A percentile compares a stretch with the other conserved stretches of the same genome.
Evolutionary conservation across 2,797 vertebrate species (phyloP).

Genomic region (Glyptemys insculpta): DNA sequence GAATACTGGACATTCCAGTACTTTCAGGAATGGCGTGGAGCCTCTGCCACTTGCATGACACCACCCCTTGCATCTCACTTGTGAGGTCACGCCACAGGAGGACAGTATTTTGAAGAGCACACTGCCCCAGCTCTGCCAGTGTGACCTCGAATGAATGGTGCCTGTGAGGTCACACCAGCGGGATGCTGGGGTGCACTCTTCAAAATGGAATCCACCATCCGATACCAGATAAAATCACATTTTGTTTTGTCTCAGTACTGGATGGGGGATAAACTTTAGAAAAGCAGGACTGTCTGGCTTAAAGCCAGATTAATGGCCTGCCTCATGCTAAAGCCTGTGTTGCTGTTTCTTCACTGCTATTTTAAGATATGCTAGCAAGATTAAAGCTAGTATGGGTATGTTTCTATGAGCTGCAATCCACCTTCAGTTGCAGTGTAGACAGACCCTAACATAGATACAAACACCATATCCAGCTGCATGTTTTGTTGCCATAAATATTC

Average conservation of each 20-base stretch:
- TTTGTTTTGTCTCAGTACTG: background rate
- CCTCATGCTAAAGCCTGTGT: background rate
- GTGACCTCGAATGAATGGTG: background rate
- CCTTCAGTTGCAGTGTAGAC: background rate
- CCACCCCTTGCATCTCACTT: background rate
- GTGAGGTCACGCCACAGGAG: background rate
- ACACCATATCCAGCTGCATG: conserved; percentile 21
- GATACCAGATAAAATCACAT: background rate
- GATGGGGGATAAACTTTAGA: background rate
- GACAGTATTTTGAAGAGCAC: background rate
- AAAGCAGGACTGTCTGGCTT: background rate
- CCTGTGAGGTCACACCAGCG: background rate
- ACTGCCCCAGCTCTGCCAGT: background rate
- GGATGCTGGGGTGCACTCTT: background rate
- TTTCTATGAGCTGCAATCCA: background rate
- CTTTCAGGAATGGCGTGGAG: background rate
- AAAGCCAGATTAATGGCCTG: background rate
- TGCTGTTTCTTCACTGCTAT: background rate
- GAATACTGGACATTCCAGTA: background rate
- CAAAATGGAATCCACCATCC: background rate
- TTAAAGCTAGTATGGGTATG: background rate
- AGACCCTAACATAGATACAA: background rate
- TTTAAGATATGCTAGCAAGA: background rate
- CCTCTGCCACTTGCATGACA: background rate
- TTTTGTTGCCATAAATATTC: conserved; percentile 47